phyloP scores from a whole-genome alignment of 2,113 vertebrate species.

The Cavia porcellus region DNA sequence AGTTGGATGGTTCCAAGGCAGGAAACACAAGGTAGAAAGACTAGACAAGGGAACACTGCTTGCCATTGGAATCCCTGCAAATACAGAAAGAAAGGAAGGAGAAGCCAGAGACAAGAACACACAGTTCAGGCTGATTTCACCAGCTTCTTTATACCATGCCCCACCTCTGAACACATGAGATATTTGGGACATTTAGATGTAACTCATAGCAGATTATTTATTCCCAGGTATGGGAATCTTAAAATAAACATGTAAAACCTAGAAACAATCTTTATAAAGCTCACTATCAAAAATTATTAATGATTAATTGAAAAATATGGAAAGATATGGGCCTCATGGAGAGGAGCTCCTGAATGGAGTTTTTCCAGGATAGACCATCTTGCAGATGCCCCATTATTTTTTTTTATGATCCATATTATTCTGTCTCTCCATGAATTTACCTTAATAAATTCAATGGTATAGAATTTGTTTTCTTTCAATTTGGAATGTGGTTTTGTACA shows the following conservation, averaged over 20 bases:
- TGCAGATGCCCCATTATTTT: background rate
- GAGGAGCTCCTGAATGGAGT: background rate
- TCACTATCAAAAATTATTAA: background rate
- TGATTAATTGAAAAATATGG: background rate
- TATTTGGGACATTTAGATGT: background rate
- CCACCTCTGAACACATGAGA: background rate
- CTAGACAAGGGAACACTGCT: background rate
- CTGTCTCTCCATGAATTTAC: background rate
- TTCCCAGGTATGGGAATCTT: background rate
- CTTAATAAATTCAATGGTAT: background rate
- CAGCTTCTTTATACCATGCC: background rate
- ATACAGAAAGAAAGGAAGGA: background rate
- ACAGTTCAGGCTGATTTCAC: background rate
- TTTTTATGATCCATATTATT: accelerated
- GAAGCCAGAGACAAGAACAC: background rate
- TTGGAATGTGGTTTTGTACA: background rate
- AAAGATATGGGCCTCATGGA: background rate
- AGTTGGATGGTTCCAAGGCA: background rate
- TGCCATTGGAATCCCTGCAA: background rate
- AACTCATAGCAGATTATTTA: background rate
- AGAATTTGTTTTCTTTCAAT: background rate
- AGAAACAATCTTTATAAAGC: background rate
- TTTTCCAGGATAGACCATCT: background rate
- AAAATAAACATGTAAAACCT: background rate
- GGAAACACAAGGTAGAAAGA: background rate